These are phyloP conservation scores for Leptogaster cylindrica DNA, from an alignment of 2,888 invertebrate species.

Conservation along the genomic window DNA sequence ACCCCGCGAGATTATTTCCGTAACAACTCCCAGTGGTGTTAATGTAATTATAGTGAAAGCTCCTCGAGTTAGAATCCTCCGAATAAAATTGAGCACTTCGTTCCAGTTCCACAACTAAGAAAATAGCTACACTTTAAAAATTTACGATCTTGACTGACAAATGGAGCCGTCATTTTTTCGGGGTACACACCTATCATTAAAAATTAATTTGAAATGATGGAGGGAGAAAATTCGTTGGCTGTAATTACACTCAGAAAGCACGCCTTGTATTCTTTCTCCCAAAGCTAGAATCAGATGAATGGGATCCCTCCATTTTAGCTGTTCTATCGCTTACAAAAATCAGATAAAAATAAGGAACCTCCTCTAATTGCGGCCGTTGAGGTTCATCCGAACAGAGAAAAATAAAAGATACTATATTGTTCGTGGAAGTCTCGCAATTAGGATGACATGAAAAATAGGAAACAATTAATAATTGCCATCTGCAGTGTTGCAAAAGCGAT, in stretches of 20 bases:
- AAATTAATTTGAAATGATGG: slow-evolving; percentile 35
- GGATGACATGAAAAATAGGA: slow-evolving; percentile 35
- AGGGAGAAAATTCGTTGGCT: slow-evolving; percentile 7
- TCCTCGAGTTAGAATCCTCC: neutral
- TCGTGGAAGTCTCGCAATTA: slow-evolving; percentile 32
- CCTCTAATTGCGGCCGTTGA: neutral
- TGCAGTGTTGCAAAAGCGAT: slow-evolving; percentile 34
- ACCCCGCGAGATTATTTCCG: neutral
- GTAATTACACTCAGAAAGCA: slow-evolving; percentile 6
- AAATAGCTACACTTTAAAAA: slow-evolving; percentile 12
- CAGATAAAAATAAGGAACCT: neutral
- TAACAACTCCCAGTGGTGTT: slow-evolving; percentile 10
- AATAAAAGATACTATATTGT: slow-evolving; percentile 7
- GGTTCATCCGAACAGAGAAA: neutral
- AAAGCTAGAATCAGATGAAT: slow-evolving; percentile 28
- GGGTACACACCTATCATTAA: slow-evolving; percentile 30
- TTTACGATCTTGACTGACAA: slow-evolving; percentile 26
- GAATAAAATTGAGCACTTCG: neutral
- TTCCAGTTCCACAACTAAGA: slow-evolving; percentile 12
- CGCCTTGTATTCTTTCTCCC: slow-evolving; percentile 20
- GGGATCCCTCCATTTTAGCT: slow-evolving; percentile 14
- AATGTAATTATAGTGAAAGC: slow-evolving; percentile 38
- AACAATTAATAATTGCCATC: slow-evolving; percentile 20
- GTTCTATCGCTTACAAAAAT: neutral
- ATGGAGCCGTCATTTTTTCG: slow-evolving; percentile 38